Conservation (phyloP, 2,113 vertebrate genomes). For the Heterocephalus glaber region DNA sequence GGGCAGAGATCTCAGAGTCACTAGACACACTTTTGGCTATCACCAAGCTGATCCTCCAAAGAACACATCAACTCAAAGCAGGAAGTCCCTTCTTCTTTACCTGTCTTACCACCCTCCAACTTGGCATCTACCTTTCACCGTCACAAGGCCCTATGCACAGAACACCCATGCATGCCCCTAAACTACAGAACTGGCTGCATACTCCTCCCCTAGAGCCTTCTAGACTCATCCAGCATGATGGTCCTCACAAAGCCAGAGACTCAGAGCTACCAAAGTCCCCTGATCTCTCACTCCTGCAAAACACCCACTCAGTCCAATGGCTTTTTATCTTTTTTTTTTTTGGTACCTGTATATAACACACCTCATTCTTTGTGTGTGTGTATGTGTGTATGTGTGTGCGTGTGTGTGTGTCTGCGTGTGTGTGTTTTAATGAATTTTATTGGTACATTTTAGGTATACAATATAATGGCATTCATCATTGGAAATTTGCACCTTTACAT, state of each 20-base stretch:
- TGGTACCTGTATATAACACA: too few species aligned
- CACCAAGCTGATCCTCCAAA: neutral
- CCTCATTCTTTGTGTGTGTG: too few species aligned
- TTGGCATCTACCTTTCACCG: neutral
- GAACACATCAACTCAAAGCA: rapidly evolving
- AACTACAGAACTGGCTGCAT: neutral
- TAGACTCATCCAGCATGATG: rapidly evolving
- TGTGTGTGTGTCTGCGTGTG: too few species aligned
- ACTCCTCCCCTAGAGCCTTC: neutral
- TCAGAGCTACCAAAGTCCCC: neutral
- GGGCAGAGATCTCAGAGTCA: neutral
- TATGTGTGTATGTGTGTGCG: too few species aligned
- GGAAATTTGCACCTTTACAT: too few species aligned
- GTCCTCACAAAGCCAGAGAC: neutral
- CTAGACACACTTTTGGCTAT: neutral
- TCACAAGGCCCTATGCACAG: neutral
- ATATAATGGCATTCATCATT: too few species aligned
- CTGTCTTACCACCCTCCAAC: neutral
- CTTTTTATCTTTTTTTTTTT: too few species aligned
- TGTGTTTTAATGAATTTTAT: too few species aligned
- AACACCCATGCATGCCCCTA: neutral
- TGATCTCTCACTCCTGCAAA: neutral
- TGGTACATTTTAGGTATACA: too few species aligned
- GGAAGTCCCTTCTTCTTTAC: neutral
- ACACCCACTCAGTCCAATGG: neutral